Evolutionary conservation across 2,888 invertebrate genomes (phyloP).

Genomic region (Cataglyphis albicans): DNA sequence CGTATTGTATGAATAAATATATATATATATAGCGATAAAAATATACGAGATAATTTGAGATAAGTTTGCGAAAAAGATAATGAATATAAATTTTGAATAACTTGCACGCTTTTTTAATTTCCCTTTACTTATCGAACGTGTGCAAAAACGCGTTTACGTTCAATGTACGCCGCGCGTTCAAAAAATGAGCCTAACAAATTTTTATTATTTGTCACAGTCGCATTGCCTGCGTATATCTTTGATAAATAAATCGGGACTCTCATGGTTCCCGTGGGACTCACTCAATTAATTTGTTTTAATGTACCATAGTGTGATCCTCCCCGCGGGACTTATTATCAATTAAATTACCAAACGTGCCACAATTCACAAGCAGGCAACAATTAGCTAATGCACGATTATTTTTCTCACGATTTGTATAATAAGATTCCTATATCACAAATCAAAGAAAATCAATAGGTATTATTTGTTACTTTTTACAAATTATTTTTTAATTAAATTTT

Average conservation of each 20-base stretch:
- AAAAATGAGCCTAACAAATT: constrained; percentile 29
- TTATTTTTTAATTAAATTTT: background rate
- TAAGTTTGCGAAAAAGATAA: background rate
- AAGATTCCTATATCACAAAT: background rate
- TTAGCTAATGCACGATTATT: constrained; percentile 19
- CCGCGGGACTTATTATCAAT: constrained; percentile 74
- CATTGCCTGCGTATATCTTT: constrained; percentile 40
- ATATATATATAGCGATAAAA: too few species aligned
- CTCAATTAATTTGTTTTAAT: constrained; percentile 79
- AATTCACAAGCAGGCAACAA: constrained; percentile 41
- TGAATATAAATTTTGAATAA: constrained; percentile 4
- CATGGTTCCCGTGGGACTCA: constrained; percentile 72
- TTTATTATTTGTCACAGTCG: background rate
- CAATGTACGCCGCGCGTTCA: background rate
- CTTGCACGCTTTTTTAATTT: background rate
- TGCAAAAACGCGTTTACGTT: background rate
- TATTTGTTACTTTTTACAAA: background rate
- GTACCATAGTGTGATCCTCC: constrained; percentile 60
- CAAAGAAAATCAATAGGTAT: background rate
- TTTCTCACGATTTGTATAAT: background rate
- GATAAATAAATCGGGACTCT: constrained; percentile 73
- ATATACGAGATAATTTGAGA: background rate
- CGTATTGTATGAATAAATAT: background rate
- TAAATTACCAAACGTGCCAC: constrained; percentile 70
- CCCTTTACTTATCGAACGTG: background rate